Conservation (phyloP, 2,113 vertebrate genomes). For the Atrichornis clamosus region DNA sequence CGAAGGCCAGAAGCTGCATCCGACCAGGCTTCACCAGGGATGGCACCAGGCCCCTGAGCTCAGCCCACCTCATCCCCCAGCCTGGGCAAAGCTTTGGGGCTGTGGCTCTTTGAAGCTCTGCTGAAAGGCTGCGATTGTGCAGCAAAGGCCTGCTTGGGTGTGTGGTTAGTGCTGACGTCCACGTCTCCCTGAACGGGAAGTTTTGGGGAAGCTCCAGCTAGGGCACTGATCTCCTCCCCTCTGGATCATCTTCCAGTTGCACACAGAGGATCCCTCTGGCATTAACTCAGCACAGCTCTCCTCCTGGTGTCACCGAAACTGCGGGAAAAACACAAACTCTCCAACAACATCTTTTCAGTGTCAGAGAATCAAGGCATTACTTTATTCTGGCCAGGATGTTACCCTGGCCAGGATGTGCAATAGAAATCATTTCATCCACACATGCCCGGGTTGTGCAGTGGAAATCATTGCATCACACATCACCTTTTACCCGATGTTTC, state of each 20-base stretch:
- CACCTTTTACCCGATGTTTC: too few relatives aligned
- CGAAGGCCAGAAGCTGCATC: not conserved
- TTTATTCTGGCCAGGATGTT: too few relatives aligned
- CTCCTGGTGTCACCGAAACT: too few relatives aligned
- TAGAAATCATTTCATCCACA: too few relatives aligned
- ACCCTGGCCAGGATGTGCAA: too few relatives aligned
- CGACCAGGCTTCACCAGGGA: not conserved
- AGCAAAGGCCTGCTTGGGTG: not conserved
- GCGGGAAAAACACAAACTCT: too few relatives aligned
- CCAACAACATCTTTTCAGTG: too few relatives aligned
- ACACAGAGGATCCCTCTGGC: not conserved
- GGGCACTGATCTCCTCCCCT: not conserved
- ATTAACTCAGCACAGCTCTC: not conserved
- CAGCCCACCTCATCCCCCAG: not conserved
- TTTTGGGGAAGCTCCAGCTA: not conserved
- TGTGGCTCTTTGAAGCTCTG: not conserved
- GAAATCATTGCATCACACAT: too few relatives aligned
- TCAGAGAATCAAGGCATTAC: too few relatives aligned
- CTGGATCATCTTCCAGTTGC: not conserved
- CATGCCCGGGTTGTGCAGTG: too few relatives aligned
- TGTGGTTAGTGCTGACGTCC: not conserved
- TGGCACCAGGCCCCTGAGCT: not conserved
- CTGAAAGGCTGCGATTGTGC: not conserved
- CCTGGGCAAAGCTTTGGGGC: fast-evolving
- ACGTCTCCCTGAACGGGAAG: fast-evolving